A percentile compares a stretch with the other conserved stretches of the same genome.
These are phyloP conservation scores for Ramphastos sulfuratus DNA, from an alignment of 2,113 vertebrate species.

Conservation along the genomic window DNA sequence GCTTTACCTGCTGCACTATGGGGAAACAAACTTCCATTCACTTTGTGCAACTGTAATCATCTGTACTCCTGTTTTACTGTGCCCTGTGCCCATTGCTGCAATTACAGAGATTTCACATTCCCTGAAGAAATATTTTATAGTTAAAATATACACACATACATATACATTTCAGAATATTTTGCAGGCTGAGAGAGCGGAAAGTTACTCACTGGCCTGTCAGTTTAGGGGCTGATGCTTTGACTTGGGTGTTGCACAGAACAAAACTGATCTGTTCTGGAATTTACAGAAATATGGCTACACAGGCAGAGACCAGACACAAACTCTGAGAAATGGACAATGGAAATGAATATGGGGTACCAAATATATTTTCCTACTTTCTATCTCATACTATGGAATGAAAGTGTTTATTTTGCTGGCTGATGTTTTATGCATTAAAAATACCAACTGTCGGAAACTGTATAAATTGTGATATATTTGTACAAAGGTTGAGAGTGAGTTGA, in stretches of 20 bases:
- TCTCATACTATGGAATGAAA: neutral
- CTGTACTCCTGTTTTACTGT: neutral
- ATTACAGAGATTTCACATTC: neutral
- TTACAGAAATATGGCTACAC: neutral
- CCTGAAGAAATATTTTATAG: neutral
- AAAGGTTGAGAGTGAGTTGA: constrained; percentile 13
- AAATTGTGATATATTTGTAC: constrained; percentile 10
- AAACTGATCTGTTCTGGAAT: neutral
- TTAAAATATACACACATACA: neutral
- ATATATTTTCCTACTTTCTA: neutral
- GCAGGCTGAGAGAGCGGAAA: neutral
- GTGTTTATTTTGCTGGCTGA: constrained; percentile 16
- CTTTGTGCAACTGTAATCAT: neutral
- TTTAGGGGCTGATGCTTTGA: neutral
- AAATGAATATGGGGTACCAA: neutral
- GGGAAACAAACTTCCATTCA: constrained; percentile 23
- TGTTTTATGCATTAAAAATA: constrained; percentile 13
- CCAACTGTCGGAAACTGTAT: neutral
- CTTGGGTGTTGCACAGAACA: neutral
- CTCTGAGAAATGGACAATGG: neutral
- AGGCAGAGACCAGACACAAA: neutral
- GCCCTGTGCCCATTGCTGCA: neutral
- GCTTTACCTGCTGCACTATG: neutral
- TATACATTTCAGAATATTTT: neutral
- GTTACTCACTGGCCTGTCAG: neutral